Evolutionary conservation across 2,113 vertebrate genomes (phyloP).

Genomic region (Tiliqua scincoides): DNA sequence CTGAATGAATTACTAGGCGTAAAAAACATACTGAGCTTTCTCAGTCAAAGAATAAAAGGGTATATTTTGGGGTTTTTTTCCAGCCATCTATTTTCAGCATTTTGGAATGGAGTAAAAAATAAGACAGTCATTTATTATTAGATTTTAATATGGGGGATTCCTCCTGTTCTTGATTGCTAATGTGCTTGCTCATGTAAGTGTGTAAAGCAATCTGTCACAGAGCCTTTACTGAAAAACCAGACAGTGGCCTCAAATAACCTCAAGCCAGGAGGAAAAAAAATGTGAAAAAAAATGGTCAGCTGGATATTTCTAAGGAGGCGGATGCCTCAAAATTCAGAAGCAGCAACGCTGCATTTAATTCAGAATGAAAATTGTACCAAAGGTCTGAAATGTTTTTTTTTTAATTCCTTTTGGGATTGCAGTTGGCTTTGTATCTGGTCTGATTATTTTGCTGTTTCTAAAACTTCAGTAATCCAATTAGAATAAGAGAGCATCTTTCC

Average conservation of each 20-base stretch:
- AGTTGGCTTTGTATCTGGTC: neutral
- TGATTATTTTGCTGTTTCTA: neutral
- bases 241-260: neutral
- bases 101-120: neutral
- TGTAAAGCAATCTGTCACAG: neutral
- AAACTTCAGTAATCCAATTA: neutral
- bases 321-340: neutral
- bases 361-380: conserved; percentile 29
- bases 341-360: neutral
- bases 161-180: neutral
- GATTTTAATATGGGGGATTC: neutral
- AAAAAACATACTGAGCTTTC: neutral
- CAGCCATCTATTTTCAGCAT: neutral
- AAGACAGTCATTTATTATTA: neutral
- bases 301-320: neutral
- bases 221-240: neutral
- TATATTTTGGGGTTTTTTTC: neutral
- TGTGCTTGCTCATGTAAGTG: neutral
- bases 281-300: no score
- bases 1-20: neutral
- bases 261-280: neutral
- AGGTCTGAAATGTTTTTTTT: conserved; percentile 26
- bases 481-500: neutral
- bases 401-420: conserved; percentile 35
- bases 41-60: neutral